Percentiles rank a stretch among this genome's conserved stretches.
phyloP scores from a whole-genome alignment of 2,113 vertebrate genomes.

The Passer domesticus region DNA sequence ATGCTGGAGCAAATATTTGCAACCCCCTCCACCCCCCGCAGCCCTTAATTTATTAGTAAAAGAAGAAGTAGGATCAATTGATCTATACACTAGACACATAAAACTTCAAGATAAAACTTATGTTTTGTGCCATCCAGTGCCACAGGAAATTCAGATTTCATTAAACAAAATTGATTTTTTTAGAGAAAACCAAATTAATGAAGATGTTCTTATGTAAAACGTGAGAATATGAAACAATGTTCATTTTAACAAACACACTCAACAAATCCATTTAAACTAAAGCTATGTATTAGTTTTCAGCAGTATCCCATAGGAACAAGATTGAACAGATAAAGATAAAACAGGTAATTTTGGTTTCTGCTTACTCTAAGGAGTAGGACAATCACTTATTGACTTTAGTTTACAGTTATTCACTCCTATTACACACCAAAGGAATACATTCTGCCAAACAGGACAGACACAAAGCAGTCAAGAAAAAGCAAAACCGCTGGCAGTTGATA shows the following conservation, averaged over 20 bases:
- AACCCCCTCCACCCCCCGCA: fast-evolving
- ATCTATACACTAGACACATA: neutral
- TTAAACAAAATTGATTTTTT: neutral
- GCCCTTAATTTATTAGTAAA: neutral
- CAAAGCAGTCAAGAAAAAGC: neutral
- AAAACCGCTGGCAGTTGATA: neutral
- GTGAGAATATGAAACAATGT: neutral
- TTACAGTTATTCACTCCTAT: neutral
- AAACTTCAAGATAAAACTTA: neutral
- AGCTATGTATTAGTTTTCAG: neutral
- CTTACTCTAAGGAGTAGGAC: neutral
- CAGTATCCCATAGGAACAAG: neutral
- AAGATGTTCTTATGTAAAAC: neutral
- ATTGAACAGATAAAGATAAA: neutral
- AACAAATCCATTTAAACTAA: neutral
- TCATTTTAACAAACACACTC: neutral
- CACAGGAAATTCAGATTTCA: neutral
- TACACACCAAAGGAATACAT: neutral
- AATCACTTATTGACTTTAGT: neutral
- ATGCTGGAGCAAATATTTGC: neutral
- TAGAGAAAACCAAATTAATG: neutral
- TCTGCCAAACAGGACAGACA: neutral
- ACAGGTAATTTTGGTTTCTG: neutral
- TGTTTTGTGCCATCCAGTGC: neutral
- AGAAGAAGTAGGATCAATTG: neutral